Evolutionary conservation across 2,797 vertebrate genomes (phyloP).

Genomic region (Aythya fuligula): DNA sequence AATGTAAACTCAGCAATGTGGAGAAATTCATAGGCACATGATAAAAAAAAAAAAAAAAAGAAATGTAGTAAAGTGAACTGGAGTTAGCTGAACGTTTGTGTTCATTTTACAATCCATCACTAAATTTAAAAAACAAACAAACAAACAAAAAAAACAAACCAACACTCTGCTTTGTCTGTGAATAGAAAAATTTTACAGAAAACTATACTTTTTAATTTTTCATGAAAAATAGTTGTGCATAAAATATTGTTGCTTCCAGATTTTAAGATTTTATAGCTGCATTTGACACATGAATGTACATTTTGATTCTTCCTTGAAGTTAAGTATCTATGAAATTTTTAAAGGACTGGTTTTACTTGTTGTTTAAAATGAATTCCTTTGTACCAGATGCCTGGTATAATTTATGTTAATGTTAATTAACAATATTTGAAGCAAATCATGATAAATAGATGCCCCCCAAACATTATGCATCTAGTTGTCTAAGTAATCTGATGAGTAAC

Average conservation of each 20-base stretch:
- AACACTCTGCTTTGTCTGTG: neutral
- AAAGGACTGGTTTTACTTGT: neutral
- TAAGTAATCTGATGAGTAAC: slow-evolving; percentile 72
- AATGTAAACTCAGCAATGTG: neutral
- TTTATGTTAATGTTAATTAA: slow-evolving; percentile 76
- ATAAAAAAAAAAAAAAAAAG: neutral
- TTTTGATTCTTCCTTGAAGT: slow-evolving; percentile 19
- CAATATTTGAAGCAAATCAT: slow-evolving; percentile 74
- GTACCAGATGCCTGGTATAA: slow-evolving; percentile 62
- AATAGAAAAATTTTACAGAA: neutral
- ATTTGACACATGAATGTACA: neutral
- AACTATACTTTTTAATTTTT: neutral
- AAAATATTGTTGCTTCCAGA: neutral
- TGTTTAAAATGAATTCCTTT: slow-evolving; percentile 58
- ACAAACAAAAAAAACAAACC: no score
- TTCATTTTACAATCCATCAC: neutral
- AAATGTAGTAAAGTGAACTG: neutral
- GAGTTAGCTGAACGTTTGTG: neutral
- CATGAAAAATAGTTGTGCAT: neutral
- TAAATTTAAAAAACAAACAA: neutral
- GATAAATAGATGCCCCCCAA: slow-evolving; percentile 74
- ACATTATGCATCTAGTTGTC: slow-evolving; percentile 75
- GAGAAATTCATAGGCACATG: neutral
- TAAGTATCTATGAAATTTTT: neutral
- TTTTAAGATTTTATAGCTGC: neutral